Percentiles rank a stretch among this genome's conserved stretches.
phyloP scores from a whole-genome alignment of 2,888 invertebrate genomes.

The Plutella xylostella region DNA sequence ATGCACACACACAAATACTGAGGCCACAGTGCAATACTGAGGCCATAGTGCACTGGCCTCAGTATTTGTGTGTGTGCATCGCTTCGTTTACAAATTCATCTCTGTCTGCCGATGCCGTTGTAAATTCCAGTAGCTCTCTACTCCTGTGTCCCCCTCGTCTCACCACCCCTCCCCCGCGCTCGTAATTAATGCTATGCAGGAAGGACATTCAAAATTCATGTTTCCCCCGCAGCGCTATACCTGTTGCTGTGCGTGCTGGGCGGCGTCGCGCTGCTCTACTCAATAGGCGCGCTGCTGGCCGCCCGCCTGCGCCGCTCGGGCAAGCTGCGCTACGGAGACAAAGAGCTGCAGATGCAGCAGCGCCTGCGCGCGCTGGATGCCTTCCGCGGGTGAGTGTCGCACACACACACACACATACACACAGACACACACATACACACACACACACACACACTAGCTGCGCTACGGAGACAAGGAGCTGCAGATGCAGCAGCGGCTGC shows the following conservation, averaged over 20 bases:
- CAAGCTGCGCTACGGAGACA: conserved; percentile 59
- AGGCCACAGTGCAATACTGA: too few species aligned
- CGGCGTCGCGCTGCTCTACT: conserved; percentile 49
- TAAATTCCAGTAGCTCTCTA: too few species aligned
- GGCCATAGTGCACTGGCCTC: too few species aligned
- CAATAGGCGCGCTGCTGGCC: conserved; percentile 45
- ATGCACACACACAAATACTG: too few species aligned
- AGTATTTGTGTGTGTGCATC: too few species aligned
- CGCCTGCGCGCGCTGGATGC: conserved; percentile 76
- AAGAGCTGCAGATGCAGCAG: conserved; percentile 58
- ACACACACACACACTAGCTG: too few species aligned
- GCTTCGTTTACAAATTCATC: too few species aligned
- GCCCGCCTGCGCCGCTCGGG: conserved; percentile 51
- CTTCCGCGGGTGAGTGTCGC: conserved; percentile 83
- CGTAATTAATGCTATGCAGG: neutral
- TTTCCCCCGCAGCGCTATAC: conserved; percentile 37
- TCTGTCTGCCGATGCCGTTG: too few species aligned
- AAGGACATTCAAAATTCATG: neutral
- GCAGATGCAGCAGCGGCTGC: conserved; percentile 53
- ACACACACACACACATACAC: too few species aligned
- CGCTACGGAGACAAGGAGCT: conserved; percentile 61
- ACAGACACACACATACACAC: too few species aligned
- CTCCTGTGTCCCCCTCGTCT: neutral
- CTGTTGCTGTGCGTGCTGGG: conserved; percentile 41
- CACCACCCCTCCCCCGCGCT: neutral